Evolutionary conservation across 1,140 invertebrate genomes (phyloP).

Genomic region (Hyposmocoma kahamanoa): DNA sequence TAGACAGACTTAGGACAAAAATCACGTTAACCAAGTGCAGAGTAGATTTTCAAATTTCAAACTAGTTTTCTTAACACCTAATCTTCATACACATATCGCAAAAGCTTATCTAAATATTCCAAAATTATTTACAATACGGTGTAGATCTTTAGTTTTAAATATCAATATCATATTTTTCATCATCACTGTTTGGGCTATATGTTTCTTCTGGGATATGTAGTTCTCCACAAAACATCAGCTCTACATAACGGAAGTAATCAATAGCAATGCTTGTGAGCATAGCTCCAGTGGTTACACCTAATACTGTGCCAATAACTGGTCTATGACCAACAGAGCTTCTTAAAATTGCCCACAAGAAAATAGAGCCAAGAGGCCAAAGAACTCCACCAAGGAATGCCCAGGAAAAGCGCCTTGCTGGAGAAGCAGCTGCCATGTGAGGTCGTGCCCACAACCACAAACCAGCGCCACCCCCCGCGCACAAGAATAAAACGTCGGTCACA

Average conservation of each 20-base stretch:
- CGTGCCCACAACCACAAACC: constrained; percentile 67
- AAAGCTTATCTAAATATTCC: too few relatives aligned
- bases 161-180: constrained; percentile 72
- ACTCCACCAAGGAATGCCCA: constrained; percentile 69
- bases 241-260: constrained; percentile 70
- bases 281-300: constrained; percentile 60
- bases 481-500: constrained; percentile 64
- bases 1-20: too few relatives aligned
- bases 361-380: constrained; percentile 64
- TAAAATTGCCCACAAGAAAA: constrained; percentile 68
- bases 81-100: too few relatives aligned
- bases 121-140: too few relatives aligned
- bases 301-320: constrained; percentile 54
- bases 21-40: too few relatives aligned
- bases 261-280: constrained; percentile 67
- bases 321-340: constrained; percentile 63
- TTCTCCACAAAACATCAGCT: constrained; percentile 67
- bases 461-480: constrained; percentile 60
- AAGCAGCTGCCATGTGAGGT: constrained; percentile 67
- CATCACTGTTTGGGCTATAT: constrained; percentile 66
- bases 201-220: constrained; percentile 57
- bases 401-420: constrained; percentile 58
- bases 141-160: constrained; percentile 37
- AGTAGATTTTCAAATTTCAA: too few relatives aligned
- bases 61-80: too few relatives aligned